A percentile compares a stretch with the other conserved stretches of the same genome.
Evolutionary conservation across 2,888 invertebrate genomes (phyloP).

Genomic region (Drosophila greeni): DNA sequence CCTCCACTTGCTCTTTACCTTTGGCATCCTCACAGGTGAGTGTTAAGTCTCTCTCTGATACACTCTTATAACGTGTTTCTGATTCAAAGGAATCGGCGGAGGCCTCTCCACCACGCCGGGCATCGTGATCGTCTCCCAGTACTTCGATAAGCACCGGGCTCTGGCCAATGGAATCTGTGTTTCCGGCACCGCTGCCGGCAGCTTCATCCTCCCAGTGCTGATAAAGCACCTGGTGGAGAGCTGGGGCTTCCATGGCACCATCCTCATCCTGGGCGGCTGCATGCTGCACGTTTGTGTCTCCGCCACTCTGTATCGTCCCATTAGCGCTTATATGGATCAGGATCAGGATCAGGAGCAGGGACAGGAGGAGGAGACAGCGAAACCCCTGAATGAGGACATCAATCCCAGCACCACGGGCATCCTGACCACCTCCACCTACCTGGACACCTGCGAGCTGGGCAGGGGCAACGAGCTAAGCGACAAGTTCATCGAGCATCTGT

Average conservation of each 20-base stretch:
- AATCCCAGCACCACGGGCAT: slow-evolving; percentile 77
- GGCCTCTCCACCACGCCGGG: slow-evolving; percentile 89
- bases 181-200: slow-evolving; percentile 88
- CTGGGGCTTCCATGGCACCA: slow-evolving; percentile 87
- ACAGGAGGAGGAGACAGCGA: slow-evolving; percentile 50
- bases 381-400: slow-evolving; percentile 71
- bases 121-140: slow-evolving; percentile 88
- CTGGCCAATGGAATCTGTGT: slow-evolving; percentile 89
- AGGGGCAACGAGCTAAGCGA: slow-evolving; percentile 70
- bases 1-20: slow-evolving; percentile 84
- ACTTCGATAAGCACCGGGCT: slow-evolving; percentile 88
- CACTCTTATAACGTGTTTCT: neutral
- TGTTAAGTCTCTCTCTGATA: neutral
- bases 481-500: slow-evolving; percentile 78
- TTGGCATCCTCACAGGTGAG: slow-evolving; percentile 86
- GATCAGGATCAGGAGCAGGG: slow-evolving; percentile 61
- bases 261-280: slow-evolving; percentile 84
- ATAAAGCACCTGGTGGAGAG: slow-evolving; percentile 85
- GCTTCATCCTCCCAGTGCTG: slow-evolving; percentile 87
- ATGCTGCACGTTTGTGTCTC: slow-evolving; percentile 88
- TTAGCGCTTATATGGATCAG: slow-evolving; percentile 72
- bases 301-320: slow-evolving; percentile 84
- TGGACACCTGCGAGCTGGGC: slow-evolving; percentile 76
- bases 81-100: slow-evolving; percentile 84
- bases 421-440: slow-evolving; percentile 77